Base-by-base conservation (phyloP, 1,140 invertebrate species). In the Chironomus tepperi region DNA sequence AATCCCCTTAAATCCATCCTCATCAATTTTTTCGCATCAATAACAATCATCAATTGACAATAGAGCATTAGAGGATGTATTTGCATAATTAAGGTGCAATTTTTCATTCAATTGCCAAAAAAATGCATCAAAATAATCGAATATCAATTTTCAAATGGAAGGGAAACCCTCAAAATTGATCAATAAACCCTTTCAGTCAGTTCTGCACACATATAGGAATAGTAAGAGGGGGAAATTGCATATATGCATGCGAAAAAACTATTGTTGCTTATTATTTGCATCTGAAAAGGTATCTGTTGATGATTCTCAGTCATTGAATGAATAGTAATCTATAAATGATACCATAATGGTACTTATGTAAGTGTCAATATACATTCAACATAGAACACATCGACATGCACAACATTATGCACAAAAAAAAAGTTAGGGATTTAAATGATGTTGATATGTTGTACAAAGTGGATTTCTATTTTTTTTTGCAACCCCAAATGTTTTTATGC, bases 31-130 rank as follows among this genome's bases (percentile, higher is more conserved):
- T 70, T 70, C 9, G 65, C 65, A 70, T 21, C 16, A 70, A 21
- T 21, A 70, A 70, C 65, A 70, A 19, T 21, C 47, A 57, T 12
- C 47, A 57, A n/a, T 57, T n/a, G n/a, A 57, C 47, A n/a, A 12
- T 2, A n/a, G n/a, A 57, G 47, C 7, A n/a, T 34, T 34, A 34
- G 24, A 57, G 12, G n/a, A 12, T 15, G 47, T 57, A 70, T 70
- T 70, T 70, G 65, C 65, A 70, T 70, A 70, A 70, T 70, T 70
- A 70, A 70, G 65, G 65, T 70, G 65, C 65, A 70, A 70, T 70
- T 70, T 70, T 70, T 19, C 65, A 70, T 70, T 70, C 65, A 70
- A 70, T 70, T 70, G 65, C 65, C n/a, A 70, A 70, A 70, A 18
- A 5, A 7, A 10, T 70, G 65, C 65, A 70, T 18, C 18, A 18